Evolutionary conservation across 2,888 invertebrate genomes (phyloP), one percentile per base, ranked within the genome.

Genomic region (Apocheima hispidaria): DNA sequence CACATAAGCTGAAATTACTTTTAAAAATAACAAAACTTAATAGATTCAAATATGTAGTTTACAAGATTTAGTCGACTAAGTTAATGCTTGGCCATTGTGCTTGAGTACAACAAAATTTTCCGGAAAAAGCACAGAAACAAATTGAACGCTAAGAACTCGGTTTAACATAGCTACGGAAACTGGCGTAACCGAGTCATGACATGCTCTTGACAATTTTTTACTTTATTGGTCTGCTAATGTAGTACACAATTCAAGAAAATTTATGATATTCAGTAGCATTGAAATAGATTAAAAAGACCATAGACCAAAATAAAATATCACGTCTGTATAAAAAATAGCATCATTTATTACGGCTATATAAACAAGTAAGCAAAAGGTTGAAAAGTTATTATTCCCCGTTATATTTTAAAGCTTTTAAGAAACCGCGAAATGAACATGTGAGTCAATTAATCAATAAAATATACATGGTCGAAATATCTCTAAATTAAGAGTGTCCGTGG

Each of bases 381-480:
- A 51, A 56, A 62, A 62, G 44, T 50, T 61, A 62, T 56, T 36
- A 49, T 57, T 57, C 56, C 41, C 61, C 61, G 61, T 62, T 62
- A 62, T 53, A 41, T 57, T 52, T 53, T 52, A 61, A 57, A 57
- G 61, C 61, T 62, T 62, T 62, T 52, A 56, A 57, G 56, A 62
- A 56, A 56, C 56, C 56, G 61, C 61, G 36, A 62, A 61, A 52
- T 56, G 40, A 52, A 52, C 41, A 56, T 62, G 61, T 57, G 48
- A 62, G 48, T 62, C 61, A 57, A 62, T 62, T 62, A 62, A 62
- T 62, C 61, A 62, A 62, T 62, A 62, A 62, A 61, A 62, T 62
- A 56, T 62, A 62, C 52, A 62, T n/a, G 52, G 16, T 33, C 52
- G 33, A n/a, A 57, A 53, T 57, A 49, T 61, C 33, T 61, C 44